Evolutionary conservation across 1,140 invertebrate species (phyloP), one percentile per base, ranked within the genome.

Genomic region (Phortica variegata): DNA sequence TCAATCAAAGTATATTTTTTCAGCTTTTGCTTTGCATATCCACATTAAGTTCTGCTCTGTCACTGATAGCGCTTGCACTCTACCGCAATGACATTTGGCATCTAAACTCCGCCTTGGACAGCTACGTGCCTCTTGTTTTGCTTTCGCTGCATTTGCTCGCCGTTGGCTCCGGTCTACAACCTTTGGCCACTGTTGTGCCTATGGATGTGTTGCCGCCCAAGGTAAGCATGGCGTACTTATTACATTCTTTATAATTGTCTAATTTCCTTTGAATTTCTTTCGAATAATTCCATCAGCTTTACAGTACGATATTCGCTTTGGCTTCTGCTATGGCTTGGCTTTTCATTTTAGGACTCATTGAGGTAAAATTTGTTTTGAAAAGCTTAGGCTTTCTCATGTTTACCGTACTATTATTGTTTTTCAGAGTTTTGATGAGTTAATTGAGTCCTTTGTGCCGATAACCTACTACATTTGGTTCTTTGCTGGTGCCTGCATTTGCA

Each of bases 131-230:
- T 36, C 61, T 70, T 29, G 21, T 52, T 4, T 43, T 73, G n/a
- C 37, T 73, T 2, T 58, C 51, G 1, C 1, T 37, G 0, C 63
- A 66, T 18, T 34, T 63, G 0, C 43, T 66, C 2, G 60, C 69
- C 21, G 58, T 74, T 3, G 74, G 60, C 47, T 58, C 68, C 17
- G 70, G 70, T 0, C 39, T 74, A 1, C 58, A 62, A 36, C 63
- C 70, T 1, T 31, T 73, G 26, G 54, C 63, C 0, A 56, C 65
- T 1, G 59, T 68, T 8, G 50, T 73, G 4, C 69, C 58, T 47
- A 61, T 57, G 15, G 70, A 73, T 43, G 51, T 73, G 13, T 1
- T 73, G 34, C 62, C 65, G 2, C 52, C 61, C 12, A 73, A 73
- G 65, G 70, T 73, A 36, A 51, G 63, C n/a, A n/a, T n/a, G n/a